phyloP scores from a whole-genome alignment of 2,888 invertebrate species.

The Eremobia ochroleuca region DNA sequence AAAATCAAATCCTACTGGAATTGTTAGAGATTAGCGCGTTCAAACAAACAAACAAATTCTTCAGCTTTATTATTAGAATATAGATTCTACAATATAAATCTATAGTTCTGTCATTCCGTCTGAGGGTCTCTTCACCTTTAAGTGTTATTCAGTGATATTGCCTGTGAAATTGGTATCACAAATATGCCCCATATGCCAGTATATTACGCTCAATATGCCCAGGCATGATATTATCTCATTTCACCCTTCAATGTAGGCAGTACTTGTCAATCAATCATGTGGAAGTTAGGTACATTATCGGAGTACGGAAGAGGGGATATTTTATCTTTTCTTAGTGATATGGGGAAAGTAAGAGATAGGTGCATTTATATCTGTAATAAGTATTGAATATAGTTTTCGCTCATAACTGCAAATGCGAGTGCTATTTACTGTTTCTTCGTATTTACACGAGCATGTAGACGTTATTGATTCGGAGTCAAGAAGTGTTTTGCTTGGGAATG shows the following conservation, averaged over 20 bases:
- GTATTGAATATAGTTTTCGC: too few species aligned
- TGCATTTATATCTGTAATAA: background rate
- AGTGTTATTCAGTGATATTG: slow-evolving; percentile 80
- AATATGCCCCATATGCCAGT: slow-evolving; percentile 49
- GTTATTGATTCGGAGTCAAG: too few species aligned
- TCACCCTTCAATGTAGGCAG: slow-evolving; percentile 61
- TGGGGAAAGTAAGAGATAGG: background rate
- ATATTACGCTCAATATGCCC: slow-evolving; percentile 55
- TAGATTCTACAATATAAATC: slow-evolving; percentile 48
- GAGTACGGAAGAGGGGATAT: slow-evolving; percentile 20
- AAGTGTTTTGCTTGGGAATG: too few species aligned
- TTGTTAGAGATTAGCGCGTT: background rate
- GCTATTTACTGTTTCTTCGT: too few species aligned
- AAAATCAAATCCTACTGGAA: too few species aligned
- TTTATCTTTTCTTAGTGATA: slow-evolving; percentile 32
- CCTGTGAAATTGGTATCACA: slow-evolving; percentile 79
- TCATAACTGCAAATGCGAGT: too few species aligned
- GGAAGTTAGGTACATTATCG: slow-evolving; percentile 53
- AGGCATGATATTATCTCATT: slow-evolving; percentile 65
- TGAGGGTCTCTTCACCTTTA: slow-evolving; percentile 62
- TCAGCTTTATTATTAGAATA: background rate
- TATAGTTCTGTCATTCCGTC: slow-evolving; percentile 51
- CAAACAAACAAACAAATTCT: background rate
- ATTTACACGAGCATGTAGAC: too few species aligned
- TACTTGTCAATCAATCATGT: slow-evolving; percentile 67